phyloP scores from a whole-genome alignment of 2,113 vertebrate species.

The Corythaeola cristata region DNA sequence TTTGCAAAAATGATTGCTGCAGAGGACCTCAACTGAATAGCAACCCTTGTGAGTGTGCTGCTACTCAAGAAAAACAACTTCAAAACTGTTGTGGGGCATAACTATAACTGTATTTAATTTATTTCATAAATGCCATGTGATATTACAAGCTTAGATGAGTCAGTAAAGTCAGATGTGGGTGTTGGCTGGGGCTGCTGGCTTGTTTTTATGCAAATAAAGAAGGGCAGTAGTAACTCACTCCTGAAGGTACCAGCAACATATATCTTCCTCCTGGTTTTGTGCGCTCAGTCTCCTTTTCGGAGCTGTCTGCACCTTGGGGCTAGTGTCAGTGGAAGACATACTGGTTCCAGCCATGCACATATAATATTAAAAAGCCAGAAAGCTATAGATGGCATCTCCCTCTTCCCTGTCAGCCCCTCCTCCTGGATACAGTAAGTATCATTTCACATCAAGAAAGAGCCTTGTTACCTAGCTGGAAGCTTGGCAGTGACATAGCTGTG shows the following conservation, averaged over 20 bases:
- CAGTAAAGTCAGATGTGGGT: not conserved
- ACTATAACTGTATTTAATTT: not conserved
- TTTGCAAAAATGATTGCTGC: slow-evolving; percentile 12
- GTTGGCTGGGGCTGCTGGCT: not conserved
- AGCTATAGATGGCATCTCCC: not conserved
- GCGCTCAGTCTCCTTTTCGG: not conserved
- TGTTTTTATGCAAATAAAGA: slow-evolving; percentile 1
- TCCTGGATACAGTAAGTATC: not conserved
- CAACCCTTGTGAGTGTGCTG: not conserved
- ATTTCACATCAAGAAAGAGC: not conserved
- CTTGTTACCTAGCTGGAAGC: not conserved
- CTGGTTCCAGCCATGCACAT: not conserved
- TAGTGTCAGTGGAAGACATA: slow-evolving; percentile 6
- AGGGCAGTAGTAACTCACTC: not conserved
- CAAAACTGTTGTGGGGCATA: not conserved
- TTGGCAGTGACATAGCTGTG: not conserved
- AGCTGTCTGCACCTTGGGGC: slow-evolving; percentile 7
- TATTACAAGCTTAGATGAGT: not conserved
- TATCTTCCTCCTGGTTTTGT: not conserved
- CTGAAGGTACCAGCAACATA: not conserved
- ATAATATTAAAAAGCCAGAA: slow-evolving; percentile 9
- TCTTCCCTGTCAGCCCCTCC: not conserved
- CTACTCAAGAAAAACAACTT: not conserved
- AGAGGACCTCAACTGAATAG: not conserved
- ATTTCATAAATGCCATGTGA: not conserved